Conservation (phyloP, 2,797 vertebrate species). For the Dendrocincla fuliginosa region DNA sequence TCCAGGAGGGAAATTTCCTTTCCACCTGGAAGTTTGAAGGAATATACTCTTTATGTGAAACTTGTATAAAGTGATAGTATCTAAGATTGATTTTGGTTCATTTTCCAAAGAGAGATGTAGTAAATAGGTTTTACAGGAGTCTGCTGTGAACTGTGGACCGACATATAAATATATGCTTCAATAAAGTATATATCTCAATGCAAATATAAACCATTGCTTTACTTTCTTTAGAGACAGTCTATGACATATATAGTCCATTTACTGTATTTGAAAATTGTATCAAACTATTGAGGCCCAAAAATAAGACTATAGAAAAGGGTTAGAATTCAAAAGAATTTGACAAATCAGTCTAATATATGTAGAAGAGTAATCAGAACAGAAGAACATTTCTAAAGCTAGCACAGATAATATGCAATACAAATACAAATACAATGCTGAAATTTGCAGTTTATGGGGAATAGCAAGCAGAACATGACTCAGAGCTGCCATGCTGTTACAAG, state of each 20-base stretch:
- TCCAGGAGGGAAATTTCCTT: neutral
- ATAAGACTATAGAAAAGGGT: neutral
- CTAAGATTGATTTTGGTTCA: neutral
- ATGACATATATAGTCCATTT: neutral
- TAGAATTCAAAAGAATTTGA: neutral
- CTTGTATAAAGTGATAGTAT: neutral
- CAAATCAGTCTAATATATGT: neutral
- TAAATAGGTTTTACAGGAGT: neutral
- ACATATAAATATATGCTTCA: neutral
- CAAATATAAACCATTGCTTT: neutral
- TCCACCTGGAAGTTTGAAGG: neutral
- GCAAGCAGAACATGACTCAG: neutral
- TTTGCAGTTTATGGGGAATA: neutral
- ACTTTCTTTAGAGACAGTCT: neutral
- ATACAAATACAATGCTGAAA: neutral
- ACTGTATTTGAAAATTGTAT: neutral
- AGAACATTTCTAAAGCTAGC: neutral
- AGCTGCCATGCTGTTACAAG: neutral
- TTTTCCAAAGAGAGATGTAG: neutral
- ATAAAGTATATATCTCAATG: neutral
- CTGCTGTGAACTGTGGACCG: neutral
- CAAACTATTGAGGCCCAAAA: neutral
- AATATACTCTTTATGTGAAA: neutral
- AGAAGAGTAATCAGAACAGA: neutral
- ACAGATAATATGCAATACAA: neutral